These are phyloP conservation scores for Alloplasta piceator DNA, from an alignment of 2,888 invertebrate species.

Conservation along the genomic window DNA sequence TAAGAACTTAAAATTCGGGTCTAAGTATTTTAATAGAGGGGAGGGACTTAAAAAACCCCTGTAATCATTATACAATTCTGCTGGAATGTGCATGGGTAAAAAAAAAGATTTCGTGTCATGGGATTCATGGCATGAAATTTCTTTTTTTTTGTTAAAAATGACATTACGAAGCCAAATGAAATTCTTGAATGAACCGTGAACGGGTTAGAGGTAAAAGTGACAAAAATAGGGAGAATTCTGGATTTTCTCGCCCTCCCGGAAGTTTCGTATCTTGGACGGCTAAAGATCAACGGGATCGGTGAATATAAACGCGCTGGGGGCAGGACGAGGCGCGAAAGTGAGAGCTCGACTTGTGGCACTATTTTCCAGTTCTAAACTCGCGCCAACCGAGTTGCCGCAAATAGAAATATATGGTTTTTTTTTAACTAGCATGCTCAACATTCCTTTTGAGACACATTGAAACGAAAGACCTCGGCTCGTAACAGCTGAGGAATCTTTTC, in stretches of 20 bases:
- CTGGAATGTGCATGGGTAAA: no score
- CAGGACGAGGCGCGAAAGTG: constrained; percentile 53
- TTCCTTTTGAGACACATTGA: constrained; percentile 47
- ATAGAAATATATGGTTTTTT: constrained; percentile 40
- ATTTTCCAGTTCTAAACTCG: constrained; percentile 46
- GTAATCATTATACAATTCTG: no score
- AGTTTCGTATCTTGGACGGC: not conserved
- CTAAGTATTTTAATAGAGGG: no score
- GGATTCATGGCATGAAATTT: no score
- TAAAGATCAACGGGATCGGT: not conserved
- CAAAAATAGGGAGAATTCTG: not conserved
- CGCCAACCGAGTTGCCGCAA: constrained; percentile 46
- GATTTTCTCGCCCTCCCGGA: constrained; percentile 5
- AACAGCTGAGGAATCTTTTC: constrained; percentile 19
- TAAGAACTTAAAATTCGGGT: no score
- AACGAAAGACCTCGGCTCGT: constrained; percentile 12
- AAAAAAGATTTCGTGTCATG: no score
- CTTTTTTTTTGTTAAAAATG: no score
- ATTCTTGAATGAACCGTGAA: no score
- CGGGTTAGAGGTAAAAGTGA: no score
- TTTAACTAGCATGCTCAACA: constrained; percentile 22
- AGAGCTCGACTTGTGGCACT: constrained; percentile 54
- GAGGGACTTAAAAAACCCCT: no score
- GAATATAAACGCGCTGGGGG: constrained; percentile 18
- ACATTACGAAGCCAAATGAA: no score